A percentile compares a stretch with the other conserved stretches of the same genome.
Evolutionary conservation across 2,888 invertebrate species (phyloP).

Genomic region (Notodonta dromedarius): DNA sequence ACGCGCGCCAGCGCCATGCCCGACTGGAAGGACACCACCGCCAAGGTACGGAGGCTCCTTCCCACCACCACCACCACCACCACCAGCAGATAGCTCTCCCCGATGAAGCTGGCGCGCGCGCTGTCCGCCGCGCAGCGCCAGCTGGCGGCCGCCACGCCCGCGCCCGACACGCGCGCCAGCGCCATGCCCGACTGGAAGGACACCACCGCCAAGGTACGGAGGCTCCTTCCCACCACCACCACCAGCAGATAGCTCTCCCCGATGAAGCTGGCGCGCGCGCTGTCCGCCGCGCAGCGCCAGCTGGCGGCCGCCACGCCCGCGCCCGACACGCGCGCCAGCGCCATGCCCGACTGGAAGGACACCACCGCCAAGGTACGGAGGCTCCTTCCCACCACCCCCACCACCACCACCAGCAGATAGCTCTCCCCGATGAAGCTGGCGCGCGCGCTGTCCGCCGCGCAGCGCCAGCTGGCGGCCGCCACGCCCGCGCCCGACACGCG

Average conservation of each 20-base stretch:
- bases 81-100: too few species aligned
- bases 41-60: slow-evolving; percentile 46
- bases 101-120: slow-evolving; percentile 90
- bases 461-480: slow-evolving; percentile 89
- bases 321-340: slow-evolving; percentile 87
- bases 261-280: slow-evolving; percentile 91
- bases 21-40: slow-evolving; percentile 89
- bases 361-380: slow-evolving; percentile 70
- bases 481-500: slow-evolving; percentile 92
- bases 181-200: slow-evolving; percentile 89
- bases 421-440: slow-evolving; percentile 94
- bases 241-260: slow-evolving; percentile 82
- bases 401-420: too few species aligned
- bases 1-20: slow-evolving; percentile 86
- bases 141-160: slow-evolving; percentile 91
- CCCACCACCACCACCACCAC: too few species aligned
- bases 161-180: slow-evolving; percentile 88
- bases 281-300: slow-evolving; percentile 91
- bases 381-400: too few species aligned
- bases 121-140: slow-evolving; percentile 91
- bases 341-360: slow-evolving; percentile 90
- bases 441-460: slow-evolving; percentile 91
- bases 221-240: too few species aligned
- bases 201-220: slow-evolving; percentile 74
- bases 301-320: slow-evolving; percentile 93